These are phyloP conservation scores for Mystacides longicornis DNA, from an alignment of 2,888 invertebrate genomes.

Conservation along the genomic window DNA sequence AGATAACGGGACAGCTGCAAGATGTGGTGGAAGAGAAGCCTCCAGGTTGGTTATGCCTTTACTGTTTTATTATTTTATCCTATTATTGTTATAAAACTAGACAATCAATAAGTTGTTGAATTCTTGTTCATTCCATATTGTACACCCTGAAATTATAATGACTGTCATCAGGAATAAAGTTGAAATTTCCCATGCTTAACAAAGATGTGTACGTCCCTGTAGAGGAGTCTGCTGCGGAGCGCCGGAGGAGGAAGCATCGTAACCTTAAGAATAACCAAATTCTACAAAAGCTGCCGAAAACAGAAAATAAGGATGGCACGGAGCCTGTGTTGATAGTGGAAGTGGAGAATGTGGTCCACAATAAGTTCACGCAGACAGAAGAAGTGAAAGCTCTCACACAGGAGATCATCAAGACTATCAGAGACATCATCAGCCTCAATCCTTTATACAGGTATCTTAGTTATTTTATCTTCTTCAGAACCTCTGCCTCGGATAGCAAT, in stretches of 20 bases:
- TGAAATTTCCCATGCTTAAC: conserved; percentile 79
- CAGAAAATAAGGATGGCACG: conserved; percentile 13
- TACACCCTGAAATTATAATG: not conserved
- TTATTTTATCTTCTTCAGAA: conserved; percentile 20
- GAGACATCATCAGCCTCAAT: conserved; percentile 96
- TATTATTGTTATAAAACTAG: no score
- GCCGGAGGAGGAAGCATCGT: conserved; percentile 46
- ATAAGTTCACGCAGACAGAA: conserved; percentile 83
- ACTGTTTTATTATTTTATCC: not conserved
- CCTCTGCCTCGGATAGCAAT: no score
- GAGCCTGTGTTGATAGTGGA: conserved; percentile 78
- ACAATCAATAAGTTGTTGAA: no score
- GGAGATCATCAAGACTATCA: conserved; percentile 93
- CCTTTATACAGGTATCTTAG: conserved; percentile 68
- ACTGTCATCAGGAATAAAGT: conserved; percentile 55
- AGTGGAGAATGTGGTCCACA: conserved; percentile 85
- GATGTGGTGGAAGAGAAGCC: conserved; percentile 61
- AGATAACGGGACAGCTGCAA: conserved; percentile 69
- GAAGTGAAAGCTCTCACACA: conserved; percentile 96
- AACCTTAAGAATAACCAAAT: conserved; percentile 32
- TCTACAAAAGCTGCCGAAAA: conserved; percentile 4
- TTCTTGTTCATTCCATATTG: not conserved
- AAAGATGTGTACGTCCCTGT: conserved; percentile 72
- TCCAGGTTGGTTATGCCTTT: conserved; percentile 34
- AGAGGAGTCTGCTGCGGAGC: conserved; percentile 62